Conservation (phyloP, 2,113 vertebrate species). For the Halichoeres trimaculatus region DNA sequence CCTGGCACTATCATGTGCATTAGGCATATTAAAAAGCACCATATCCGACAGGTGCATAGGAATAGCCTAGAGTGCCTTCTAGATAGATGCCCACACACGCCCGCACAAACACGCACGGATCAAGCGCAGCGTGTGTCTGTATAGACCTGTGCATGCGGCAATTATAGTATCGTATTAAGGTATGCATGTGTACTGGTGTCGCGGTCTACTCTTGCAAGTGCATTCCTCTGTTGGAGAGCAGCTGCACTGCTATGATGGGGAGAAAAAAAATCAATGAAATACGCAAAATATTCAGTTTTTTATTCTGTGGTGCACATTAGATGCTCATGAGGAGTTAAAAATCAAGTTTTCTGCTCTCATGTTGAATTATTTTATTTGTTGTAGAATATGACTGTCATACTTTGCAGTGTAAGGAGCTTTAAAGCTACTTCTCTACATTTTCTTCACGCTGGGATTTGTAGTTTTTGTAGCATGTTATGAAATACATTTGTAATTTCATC, state of each 20-base stretch:
- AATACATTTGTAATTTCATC: slow-evolving; percentile 7
- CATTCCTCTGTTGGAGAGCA: slow-evolving; percentile 18
- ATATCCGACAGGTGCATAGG: slow-evolving; percentile 74
- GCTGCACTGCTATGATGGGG: not conserved
- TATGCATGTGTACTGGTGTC: slow-evolving; percentile 54
- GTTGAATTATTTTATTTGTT: not conserved
- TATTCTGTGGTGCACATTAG: not conserved
- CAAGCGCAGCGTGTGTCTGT: slow-evolving; percentile 52
- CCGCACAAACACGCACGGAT: slow-evolving; percentile 18
- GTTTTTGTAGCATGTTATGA: not conserved
- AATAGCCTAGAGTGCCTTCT: slow-evolving; percentile 46
- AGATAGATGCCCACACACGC: slow-evolving; percentile 42
- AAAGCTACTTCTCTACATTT: not conserved
- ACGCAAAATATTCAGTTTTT: not conserved
- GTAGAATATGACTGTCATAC: not conserved
- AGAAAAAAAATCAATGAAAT: slow-evolving; percentile 7
- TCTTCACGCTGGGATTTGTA: not conserved
- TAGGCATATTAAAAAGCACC: slow-evolving; percentile 57
- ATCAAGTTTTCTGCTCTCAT: not conserved
- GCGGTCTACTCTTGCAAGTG: slow-evolving; percentile 32
- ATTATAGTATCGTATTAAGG: slow-evolving; percentile 68
- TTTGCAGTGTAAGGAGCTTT: not conserved
- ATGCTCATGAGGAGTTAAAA: slow-evolving; percentile 28
- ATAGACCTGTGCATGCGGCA: slow-evolving; percentile 63
- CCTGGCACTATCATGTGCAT: slow-evolving; percentile 56